Evolutionary conservation across 2,113 vertebrate species (phyloP), one percentile per base, ranked within the genome.

Genomic region (Speoplatyrhinus poulsoni): DNA sequence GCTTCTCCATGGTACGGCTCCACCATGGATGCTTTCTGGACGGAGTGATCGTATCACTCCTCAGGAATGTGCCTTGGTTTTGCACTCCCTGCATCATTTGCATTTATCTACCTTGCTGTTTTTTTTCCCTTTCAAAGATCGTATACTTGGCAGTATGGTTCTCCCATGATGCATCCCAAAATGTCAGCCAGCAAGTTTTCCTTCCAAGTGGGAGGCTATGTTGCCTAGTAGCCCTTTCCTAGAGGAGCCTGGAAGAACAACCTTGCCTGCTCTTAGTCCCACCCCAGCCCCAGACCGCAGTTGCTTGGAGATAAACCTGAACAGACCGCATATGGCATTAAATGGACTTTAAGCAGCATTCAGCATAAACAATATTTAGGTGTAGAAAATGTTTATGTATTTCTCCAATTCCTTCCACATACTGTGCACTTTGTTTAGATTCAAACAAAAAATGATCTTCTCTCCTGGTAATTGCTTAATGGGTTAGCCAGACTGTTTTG

Each of bases 41-140:
- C 69, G 15, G 62, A 67, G 61, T 84, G 84, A 89, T 89, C 17
- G 15, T 86, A 82, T 91, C 86, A 81, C 73, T 77, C 66, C 26
- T 41, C 60, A 85, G 83, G 85, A 89, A 90, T 91, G 85, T 85
- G 76, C 55, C 69, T 79, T 83, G 75, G 54, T 85, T 85, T 83
- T 79, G 80, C 66, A 75, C 70, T 73, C 70, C 65, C 55, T 75
- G 86, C 80, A 65, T 90, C 79, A 82, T 89, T 88, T 87, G 79
- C 79, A 80, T 88, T 84, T 82, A 85, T 88, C 81, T 85, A 89
- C 81, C 87, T 85, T 82, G 71, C 72, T 85, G 81, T 60, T 52
- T 11, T 15, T 52, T 52, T 68, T 65, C 73, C 80, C 63, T 73
- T 57, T 68, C 65, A 70, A 81, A 77, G 73, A 77, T 71, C 73